Percentiles rank a stretch among this genome's conserved stretches.
These are phyloP conservation scores for Mamestra configurata DNA, from an alignment of 1,140 invertebrate genomes.

Conservation along the genomic window DNA sequence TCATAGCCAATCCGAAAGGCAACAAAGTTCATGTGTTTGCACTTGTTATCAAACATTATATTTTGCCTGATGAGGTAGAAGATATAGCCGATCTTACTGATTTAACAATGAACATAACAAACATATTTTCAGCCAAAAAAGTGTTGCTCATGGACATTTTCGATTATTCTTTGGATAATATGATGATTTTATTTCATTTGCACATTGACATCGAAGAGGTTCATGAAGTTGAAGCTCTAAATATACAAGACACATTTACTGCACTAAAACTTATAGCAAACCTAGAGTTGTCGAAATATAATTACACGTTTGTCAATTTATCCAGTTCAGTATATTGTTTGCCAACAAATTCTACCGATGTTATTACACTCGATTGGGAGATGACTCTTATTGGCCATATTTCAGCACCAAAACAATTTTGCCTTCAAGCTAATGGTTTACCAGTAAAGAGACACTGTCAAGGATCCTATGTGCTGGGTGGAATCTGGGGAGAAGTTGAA, in stretches of 20 bases:
- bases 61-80: conserved; percentile 57
- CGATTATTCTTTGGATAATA: conserved; percentile 62
- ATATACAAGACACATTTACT: conserved; percentile 65
- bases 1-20: conserved; percentile 76
- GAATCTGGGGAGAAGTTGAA: conserved; percentile 79
- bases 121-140: conserved; percentile 70
- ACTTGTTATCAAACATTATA: conserved; percentile 65
- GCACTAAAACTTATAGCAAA: conserved; percentile 61
- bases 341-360: conserved; percentile 71
- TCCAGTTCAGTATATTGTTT: conserved; percentile 83
- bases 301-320: conserved; percentile 75
- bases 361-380: conserved; percentile 77
- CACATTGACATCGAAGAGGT: conserved; percentile 66
- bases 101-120: conserved; percentile 64
- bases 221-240: conserved; percentile 56
- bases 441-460: conserved; percentile 84
- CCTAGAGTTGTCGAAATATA: conserved; percentile 64
- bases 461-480: conserved; percentile 84
- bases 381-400: conserved; percentile 80
- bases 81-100: conserved; percentile 55
- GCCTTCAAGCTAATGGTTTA: conserved; percentile 84
- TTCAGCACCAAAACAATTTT: conserved; percentile 84
- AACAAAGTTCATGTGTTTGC: conserved; percentile 78
- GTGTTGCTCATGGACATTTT: conserved; percentile 77
- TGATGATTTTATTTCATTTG: conserved; percentile 72